A percentile compares a stretch with the other conserved stretches of the same genome.
Evolutionary conservation across 1,140 invertebrate genomes (phyloP).

Genomic region (Phortica variegata): DNA sequence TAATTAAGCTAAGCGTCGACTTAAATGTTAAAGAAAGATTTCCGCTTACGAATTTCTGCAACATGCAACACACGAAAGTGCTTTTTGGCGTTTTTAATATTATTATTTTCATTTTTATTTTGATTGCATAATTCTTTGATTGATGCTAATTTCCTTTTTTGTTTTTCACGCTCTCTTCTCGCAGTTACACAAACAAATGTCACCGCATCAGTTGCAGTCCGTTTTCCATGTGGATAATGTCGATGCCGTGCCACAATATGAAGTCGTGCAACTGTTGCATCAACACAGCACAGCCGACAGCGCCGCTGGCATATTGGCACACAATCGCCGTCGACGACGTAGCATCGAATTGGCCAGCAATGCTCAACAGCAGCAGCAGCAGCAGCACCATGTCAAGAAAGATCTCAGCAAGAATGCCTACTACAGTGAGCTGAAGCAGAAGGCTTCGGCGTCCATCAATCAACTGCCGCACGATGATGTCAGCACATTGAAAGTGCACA

Average conservation of each 20-base stretch:
- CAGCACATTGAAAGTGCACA: constrained; percentile 61
- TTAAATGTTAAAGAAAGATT: no score
- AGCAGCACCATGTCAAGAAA: constrained; percentile 53
- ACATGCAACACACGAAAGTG: no score
- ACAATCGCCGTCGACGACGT: constrained; percentile 40
- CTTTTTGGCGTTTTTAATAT: no score
- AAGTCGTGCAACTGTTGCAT: constrained; percentile 61
- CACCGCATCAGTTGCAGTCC: constrained; percentile 72
- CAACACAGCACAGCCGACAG: constrained; percentile 52
- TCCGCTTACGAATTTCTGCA: no score
- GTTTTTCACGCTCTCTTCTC: neutral
- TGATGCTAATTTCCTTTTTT: constrained; percentile 6
- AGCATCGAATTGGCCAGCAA: constrained; percentile 41
- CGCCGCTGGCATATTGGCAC: constrained; percentile 13
- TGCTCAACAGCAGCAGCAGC: constrained; percentile 21
- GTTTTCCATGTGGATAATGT: constrained; percentile 80
- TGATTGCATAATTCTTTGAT: no score
- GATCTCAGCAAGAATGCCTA: constrained; percentile 56
- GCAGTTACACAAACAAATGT: constrained; percentile 84
- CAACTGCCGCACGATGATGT: constrained; percentile 37
- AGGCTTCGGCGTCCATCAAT: constrained; percentile 24
- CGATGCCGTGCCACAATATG: constrained; percentile 65
- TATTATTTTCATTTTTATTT: no score
- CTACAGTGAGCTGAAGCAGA: constrained; percentile 46
- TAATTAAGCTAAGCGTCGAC: no score